These are phyloP conservation scores for Gadus chalcogrammus DNA, from an alignment of 2,113 vertebrate species.

Conservation along the genomic window DNA sequence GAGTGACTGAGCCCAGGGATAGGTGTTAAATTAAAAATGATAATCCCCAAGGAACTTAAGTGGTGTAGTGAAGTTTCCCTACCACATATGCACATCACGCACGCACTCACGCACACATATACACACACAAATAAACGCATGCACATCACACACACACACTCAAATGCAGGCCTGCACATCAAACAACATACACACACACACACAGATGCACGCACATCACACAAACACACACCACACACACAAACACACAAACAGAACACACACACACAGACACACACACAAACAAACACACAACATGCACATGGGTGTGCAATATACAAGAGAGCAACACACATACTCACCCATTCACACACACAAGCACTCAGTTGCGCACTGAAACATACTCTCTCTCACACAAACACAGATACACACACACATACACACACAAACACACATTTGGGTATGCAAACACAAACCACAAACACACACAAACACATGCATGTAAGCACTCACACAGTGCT, in stretches of 20 bases:
- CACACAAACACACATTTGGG: background rate
- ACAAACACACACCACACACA: no score
- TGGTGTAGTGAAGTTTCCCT: slow-evolving; percentile 55
- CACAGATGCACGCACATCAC: no score
- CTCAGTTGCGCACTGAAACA: slow-evolving; percentile 1
- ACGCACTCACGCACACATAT: slow-evolving; percentile 4
- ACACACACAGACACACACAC: no score
- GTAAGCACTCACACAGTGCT: no score
- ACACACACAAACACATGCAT: no score
- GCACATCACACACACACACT: background rate
- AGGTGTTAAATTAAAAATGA: slow-evolving; percentile 74
- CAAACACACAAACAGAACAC: no score
- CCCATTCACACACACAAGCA: background rate
- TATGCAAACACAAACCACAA: no score
- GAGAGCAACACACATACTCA: no score
- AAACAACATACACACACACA: background rate
- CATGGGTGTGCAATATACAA: no score
- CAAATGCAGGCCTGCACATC: background rate
- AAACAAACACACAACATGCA: no score
- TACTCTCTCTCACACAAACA: slow-evolving; percentile 1
- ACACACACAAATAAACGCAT: background rate
- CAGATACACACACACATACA: slow-evolving; percentile 4
- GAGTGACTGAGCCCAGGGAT: slow-evolving; percentile 36
- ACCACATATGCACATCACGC: slow-evolving; percentile 11
- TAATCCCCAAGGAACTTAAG: slow-evolving; percentile 57